Base-by-base conservation (phyloP, 2,113 vertebrate genomes). In the Neolamprologus brichardi region DNA sequence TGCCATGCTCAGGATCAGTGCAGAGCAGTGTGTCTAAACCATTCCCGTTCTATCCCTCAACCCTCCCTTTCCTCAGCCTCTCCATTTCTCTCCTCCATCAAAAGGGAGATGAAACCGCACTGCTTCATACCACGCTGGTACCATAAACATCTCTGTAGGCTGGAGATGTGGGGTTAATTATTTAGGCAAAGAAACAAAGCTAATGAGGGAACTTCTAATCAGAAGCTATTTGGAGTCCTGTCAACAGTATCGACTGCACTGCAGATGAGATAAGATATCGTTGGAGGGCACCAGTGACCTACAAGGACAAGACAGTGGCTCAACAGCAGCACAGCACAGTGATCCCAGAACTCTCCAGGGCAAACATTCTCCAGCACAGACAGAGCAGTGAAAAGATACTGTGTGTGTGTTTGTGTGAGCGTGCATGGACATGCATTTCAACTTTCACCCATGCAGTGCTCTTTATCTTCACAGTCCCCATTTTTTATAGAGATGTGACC, bases 191-290 rank as follows among this genome's bases (percentile, higher is more conserved):
- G 91, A 93, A 91, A 91, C 87, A 90, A 92, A 94, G 83, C 92
- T 94, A 96, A 96, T 95, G 93, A 95, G 90, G 90, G 92, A 91
- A 90, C 87, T 91, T 92, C 88, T 94, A 92, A 95, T 94, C 91
- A n/a, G 44, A 81, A 87, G 87, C 90, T 93, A 89, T 92, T 85
- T 90, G 88, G 90, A 93, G 90, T 92, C 92, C 89, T 91, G 91
- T 94, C 94, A 94, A 91, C 94, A 93, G 93, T 93, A 95, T 94
- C 67, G 95, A 96, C 89, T 93, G 88, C 87, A 84, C 88, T 94
- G 94, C 86, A 88, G 93, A 93, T 88, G 84, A 90, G 92, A 93
- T 91, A 88, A 90, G 91, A 93, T 91, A 91, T 94, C 78, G 91
- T 95, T 90, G 84, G 91, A 94, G 93, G 92, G 91, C 93, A 92